These are phyloP conservation scores for Chrysemys picta DNA, from an alignment of 2,113 vertebrate species.

Conservation along the genomic window DNA sequence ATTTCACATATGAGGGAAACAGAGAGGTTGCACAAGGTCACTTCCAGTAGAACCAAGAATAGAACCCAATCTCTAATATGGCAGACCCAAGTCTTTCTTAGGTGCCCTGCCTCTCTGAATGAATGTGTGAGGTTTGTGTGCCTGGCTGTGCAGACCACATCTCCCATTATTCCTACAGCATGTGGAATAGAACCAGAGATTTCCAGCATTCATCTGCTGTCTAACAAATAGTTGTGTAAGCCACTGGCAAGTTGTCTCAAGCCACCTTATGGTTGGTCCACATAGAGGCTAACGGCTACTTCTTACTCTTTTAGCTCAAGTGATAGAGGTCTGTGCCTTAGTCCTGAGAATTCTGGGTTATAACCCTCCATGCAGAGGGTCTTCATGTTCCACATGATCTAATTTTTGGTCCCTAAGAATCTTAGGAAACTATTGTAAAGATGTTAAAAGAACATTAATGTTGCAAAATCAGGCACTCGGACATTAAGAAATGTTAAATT, in stretches of 20 bases:
- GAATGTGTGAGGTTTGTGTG: accelerated
- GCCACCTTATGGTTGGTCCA: background rate
- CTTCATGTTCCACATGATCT: background rate
- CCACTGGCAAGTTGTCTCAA: background rate
- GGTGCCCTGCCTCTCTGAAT: background rate
- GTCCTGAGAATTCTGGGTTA: too few relatives aligned
- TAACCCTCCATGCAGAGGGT: too few relatives aligned
- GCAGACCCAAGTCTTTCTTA: background rate
- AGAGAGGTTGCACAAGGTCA: background rate
- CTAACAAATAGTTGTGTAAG: background rate
- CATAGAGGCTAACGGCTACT: too few relatives aligned
- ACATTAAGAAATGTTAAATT: background rate
- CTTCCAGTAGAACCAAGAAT: background rate
- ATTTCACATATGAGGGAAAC: accelerated
- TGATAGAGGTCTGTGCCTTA: too few relatives aligned
- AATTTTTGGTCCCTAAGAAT: background rate
- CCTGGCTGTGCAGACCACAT: background rate
- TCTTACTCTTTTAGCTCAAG: too few relatives aligned
- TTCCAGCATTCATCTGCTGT: background rate
- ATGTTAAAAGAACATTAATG: background rate
- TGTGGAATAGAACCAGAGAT: background rate
- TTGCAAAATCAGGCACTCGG: background rate
- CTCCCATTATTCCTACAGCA: background rate
- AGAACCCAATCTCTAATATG: background rate
- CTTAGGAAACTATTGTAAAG: background rate